Evolutionary conservation across 1,140 invertebrate genomes (phyloP), one percentile per base, ranked within the genome.

Genomic region (Heliconius eleuchia): DNA sequence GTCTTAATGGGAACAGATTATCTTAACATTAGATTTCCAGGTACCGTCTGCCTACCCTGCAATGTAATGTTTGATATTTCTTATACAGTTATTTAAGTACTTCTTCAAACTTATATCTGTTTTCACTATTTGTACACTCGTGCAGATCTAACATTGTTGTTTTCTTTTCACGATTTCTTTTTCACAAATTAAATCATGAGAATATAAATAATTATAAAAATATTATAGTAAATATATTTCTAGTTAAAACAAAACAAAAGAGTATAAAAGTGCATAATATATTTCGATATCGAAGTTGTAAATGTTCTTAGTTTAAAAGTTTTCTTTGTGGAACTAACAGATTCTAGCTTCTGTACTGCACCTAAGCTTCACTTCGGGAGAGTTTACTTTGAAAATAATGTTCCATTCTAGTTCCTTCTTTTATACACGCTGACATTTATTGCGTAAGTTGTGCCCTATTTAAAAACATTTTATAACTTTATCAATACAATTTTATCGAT

Each of bases 241-340:
- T 46, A 46, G 13, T 16, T 46, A 66, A 42, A 27, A 9, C 6
- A 42, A 77, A 80, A 80, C 74, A 80, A 77, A 39, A 73, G 75
- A 60, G 55, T 37, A 77, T 80, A 77, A 80, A 77, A 80, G 55
- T 80, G 71, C 71, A 77, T 77, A 80, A 74, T 80, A 80, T 77
- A 80, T 80, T 80, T 77, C 72, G 72, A 76, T 76, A 80, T 74
- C 75, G 73, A 71, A 80, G 76, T 80, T 77, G 80, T 80, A 77
- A 77, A 80, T 80, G 76, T 80, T 80, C 80, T 74, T 80, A 80
- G 72, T 78, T 80, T 74, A 73, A 37, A 75, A 74, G 77, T 76
- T 74, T 73, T 77, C 79, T 80, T 80, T 80, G 75, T 80, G 79
- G 34, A 80, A 76, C 75, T 77, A 80, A 80, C 75, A 80, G 79